A percentile compares a stretch with the other conserved stretches of the same genome.
Evolutionary conservation across 1,140 invertebrate genomes (phyloP).

Genomic region (Bilobella aurantiaca): DNA sequence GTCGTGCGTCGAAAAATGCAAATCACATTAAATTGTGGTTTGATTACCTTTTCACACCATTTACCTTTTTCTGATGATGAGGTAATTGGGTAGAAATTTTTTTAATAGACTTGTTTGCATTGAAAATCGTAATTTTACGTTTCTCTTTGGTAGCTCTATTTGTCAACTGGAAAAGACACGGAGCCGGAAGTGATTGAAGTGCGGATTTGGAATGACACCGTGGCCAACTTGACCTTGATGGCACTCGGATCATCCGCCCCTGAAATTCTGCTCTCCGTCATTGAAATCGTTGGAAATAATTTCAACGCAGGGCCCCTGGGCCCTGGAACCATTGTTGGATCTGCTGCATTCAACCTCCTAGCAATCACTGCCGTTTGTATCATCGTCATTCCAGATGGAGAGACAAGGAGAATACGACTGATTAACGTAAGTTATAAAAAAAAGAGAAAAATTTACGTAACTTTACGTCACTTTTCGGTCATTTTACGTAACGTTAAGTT

Average conservation of each 20-base stretch:
- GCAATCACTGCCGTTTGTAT: conserved; percentile 52
- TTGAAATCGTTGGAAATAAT: conserved; percentile 50
- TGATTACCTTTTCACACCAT: too few relatives aligned
- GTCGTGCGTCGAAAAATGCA: too few relatives aligned
- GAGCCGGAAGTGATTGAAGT: conserved; percentile 37
- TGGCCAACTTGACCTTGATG: conserved; percentile 59
- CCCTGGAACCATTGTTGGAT: conserved; percentile 57
- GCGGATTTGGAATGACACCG: conserved; percentile 54
- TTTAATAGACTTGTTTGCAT: background rate
- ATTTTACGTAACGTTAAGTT: too few relatives aligned
- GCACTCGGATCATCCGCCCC: conserved; percentile 55
- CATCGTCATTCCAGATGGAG: conserved; percentile 44
- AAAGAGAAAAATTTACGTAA: too few relatives aligned
- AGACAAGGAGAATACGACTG: conserved; percentile 44
- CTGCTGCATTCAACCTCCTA: conserved; percentile 54
- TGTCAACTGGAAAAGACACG: conserved; percentile 34
- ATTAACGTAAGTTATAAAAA: conserved; percentile 41
- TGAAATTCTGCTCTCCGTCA: conserved; percentile 53
- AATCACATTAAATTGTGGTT: too few relatives aligned
- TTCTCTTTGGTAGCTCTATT: conserved; percentile 25
- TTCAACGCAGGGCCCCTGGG: conserved; percentile 49
- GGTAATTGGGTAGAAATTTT: background rate
- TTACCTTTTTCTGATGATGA: too few relatives aligned
- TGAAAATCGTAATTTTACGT: conserved; percentile 3
- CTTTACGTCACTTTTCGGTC: too few relatives aligned